Evolutionary conservation across 2,888 invertebrate species (phyloP).

Genomic region (Epirrhoe tristata): DNA sequence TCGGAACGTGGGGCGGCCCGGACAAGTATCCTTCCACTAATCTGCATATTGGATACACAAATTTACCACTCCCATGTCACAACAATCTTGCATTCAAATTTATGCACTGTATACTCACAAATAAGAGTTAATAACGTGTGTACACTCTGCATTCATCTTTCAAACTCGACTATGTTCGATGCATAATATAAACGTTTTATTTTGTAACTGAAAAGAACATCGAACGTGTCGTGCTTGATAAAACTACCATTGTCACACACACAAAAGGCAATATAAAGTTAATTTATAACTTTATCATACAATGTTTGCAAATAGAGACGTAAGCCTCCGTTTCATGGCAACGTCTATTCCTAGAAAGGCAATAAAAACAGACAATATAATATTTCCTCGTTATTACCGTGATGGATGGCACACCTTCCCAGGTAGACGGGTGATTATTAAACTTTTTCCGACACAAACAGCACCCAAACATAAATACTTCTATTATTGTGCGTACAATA

Average conservation of each 20-base stretch:
- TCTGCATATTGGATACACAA: slow-evolving; percentile 75
- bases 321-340: slow-evolving; percentile 62
- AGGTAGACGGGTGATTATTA: slow-evolving; percentile 76
- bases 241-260: slow-evolving; percentile 41
- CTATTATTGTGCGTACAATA: slow-evolving; percentile 76
- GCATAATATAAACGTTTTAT: slow-evolving; percentile 44
- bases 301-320: slow-evolving; percentile 81
- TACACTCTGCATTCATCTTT: slow-evolving; percentile 28
- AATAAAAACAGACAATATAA: slow-evolving; percentile 63
- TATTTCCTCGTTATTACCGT: slow-evolving; percentile 77
- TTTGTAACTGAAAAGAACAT: slow-evolving; percentile 44
- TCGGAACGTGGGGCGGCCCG: slow-evolving; percentile 67
- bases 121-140: slow-evolving; percentile 41
- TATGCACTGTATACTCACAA: slow-evolving; percentile 42
- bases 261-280: slow-evolving; percentile 47
- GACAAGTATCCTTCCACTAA: slow-evolving; percentile 75
- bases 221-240: slow-evolving; percentile 41
- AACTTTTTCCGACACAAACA: slow-evolving; percentile 59
- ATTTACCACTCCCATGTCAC: slow-evolving; percentile 51
- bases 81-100: slow-evolving; percentile 43
- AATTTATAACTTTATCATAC: slow-evolving; percentile 52
- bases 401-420: slow-evolving; percentile 74
- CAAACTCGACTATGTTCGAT: slow-evolving; percentile 42
- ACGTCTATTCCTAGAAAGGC: slow-evolving; percentile 63
- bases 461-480: slow-evolving; percentile 80